Base-by-base conservation (phyloP, 2,113 vertebrate species). In the Phaethornis superciliosus region DNA sequence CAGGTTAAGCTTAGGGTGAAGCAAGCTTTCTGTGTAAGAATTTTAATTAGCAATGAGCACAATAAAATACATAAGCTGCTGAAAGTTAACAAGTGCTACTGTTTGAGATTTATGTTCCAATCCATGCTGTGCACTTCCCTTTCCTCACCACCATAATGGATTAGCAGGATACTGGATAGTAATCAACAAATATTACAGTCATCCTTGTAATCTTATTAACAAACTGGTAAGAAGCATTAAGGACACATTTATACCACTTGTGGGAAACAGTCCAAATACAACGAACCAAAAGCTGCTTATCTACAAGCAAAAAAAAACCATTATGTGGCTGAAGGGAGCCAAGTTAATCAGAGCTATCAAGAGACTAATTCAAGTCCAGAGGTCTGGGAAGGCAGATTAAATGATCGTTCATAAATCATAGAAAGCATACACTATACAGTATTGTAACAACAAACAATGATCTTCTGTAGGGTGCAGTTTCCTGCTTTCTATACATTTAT, bases 31-130 rank as follows among this genome's bases (percentile, higher is more conserved):
- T n/a, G 19, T 88, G 75, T 96, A 97, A 97, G 96, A 97, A 97
- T 97, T 97, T 98, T 97, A 98, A 98, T 98, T 96, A 98, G 95
- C 94, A 92, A 94, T 96, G 81, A 97, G 84, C 87, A 94, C 88
- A 97, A 93, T 67, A 96, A 97, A 97, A 97, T 89, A 62, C 81
- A 95, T 97, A 97, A 98, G 90, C 95, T 95, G 86, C 95, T 96
- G 63, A 95, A 95, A 96, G 93, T 96, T 96, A 97, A 98, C 92
- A 97, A 97, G 91, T 96, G 96, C 97, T 98, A 97, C 97, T 97
- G 97, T 98, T 97, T 93, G 88, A 93, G 96, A 96, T 97, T 97
- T 97, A 89, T 84, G 86, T 80, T 95, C 88, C 95, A 96, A 95
- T 75, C 93, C 85, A 88, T 91, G 92, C 91, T 81, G 88, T 94